Base-by-base conservation (phyloP, 2,113 vertebrate species). In the Phylloscopus whistleri region DNA sequence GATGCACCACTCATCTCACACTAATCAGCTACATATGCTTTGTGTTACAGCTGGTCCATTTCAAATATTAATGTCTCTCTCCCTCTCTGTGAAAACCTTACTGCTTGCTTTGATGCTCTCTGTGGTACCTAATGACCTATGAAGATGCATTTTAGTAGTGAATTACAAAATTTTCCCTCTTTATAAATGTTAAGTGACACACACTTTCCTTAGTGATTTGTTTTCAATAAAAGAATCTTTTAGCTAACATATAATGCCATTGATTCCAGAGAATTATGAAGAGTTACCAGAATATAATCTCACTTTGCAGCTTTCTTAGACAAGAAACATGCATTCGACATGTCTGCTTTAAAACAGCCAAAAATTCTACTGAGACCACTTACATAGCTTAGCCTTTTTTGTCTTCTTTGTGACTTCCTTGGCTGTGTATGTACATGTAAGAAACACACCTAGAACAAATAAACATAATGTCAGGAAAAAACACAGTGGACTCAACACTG, bases 301-400 rank as follows among this genome's bases (percentile, higher is more conserved):
- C 17, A 68, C 14, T 84, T 77, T 43, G 12, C 26, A 48, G 5
- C 16, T 46, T 53, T 91, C 70, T 70, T 13, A n/a, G n/a, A n/a
- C n/a, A n/a, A n/a, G n/a, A n/a, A n/a, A n/a, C n/a, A 46, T 23
- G 30, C 9, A 10, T 21, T 31, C 48, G 46, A 68, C 17, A 37
- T 18, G 41, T 17, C 46, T 70, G 11, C 44, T 68, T 62, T 68
- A 62, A 79, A 86, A 6, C 44, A 79, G 24, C 9, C 33, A 91
- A 35, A 31, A 64, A 58, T 72, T 90, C 16, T 28, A 15, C 24
- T 41, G 60, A 79, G 35, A 95, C 58, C 46, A 98, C 98, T 98
- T 98, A 99, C 99, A 98, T 97, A 99, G 97, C 93, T 99, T 99
- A 88, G 98, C 95, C 73, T 99, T 99, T 97, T 98, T 99, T 64